Evolutionary conservation across 2,888 invertebrate genomes (phyloP).

Genomic region (Pardosa pseudoannulata): DNA sequence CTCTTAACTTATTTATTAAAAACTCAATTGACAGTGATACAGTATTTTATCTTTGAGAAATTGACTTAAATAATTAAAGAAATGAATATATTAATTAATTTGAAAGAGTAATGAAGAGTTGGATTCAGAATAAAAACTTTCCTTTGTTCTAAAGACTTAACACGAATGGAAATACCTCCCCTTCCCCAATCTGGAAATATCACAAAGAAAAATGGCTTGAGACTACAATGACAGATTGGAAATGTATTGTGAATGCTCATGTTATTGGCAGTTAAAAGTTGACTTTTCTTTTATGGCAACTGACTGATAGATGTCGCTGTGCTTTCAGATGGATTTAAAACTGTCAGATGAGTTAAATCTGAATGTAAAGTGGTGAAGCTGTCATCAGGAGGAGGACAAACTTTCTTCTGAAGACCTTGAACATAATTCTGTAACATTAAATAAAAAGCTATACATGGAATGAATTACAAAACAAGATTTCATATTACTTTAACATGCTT

Average conservation of each 20-base stretch:
- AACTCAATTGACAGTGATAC: no score
- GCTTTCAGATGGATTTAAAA: constrained; percentile 78
- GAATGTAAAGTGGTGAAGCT: constrained; percentile 85
- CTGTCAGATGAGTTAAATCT: constrained; percentile 87
- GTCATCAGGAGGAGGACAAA: constrained; percentile 80
- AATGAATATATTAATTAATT: no score
- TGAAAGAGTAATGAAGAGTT: no score
- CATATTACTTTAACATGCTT: no score
- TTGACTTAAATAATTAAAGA: no score
- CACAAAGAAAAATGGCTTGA: constrained; percentile 51
- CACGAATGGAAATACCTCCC: constrained; percentile 7
- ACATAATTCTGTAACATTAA: constrained; percentile 86
- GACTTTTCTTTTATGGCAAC: constrained; percentile 43
- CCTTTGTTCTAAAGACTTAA: background rate
- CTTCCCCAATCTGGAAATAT: constrained; percentile 13
- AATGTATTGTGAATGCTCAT: constrained; percentile 36
- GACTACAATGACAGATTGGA: constrained; percentile 37
- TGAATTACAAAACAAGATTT: no score
- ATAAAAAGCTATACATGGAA: no score
- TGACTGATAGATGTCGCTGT: constrained; percentile 76
- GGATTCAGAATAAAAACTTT: background rate
- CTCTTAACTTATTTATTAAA: no score
- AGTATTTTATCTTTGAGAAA: no score
- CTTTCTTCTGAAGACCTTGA: constrained; percentile 86
- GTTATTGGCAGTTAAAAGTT: constrained; percentile 48